Evolutionary conservation across 1,140 invertebrate species (phyloP), one percentile per base, ranked within the genome.

Genomic region (Lineus longissimus): DNA sequence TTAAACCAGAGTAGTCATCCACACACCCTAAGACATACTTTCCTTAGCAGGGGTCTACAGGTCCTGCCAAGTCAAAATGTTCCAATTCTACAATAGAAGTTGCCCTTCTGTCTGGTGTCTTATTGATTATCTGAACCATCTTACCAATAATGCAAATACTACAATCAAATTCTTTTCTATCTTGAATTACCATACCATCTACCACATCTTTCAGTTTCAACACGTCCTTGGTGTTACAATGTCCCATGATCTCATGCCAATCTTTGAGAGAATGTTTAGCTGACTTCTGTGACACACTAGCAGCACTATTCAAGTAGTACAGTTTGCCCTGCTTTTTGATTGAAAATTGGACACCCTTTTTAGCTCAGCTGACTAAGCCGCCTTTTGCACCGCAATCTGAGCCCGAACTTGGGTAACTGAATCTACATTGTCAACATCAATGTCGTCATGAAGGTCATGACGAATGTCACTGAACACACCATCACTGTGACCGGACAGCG

Each of bases 1-100:
- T 31, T n/a, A 45, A 19, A n/a, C 43, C 22, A 31, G 66, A 64
- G 45, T 33, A 67, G 45, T 61, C 36, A 61, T 67, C 66, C 17
- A 56, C 51, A 61, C 27, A 67, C 17, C 23, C 23, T 1, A 65
- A n/a, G n/a, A 29, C 13, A 65, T 67, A 64, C 36, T 54, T 60
- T 65, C 55, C 17, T 17, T 64, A 45, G 43, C 30, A 54, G 43
- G 66, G 47, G 22, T 31, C 15, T 55, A 67, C 19, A 22, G 60
- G 47, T 23, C 62, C 47, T 36, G 51, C 61, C 19, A 66, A 25
- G 30, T 66, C 65, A 64, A 23, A 56, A 51, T 59, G 62, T 13
- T 29, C 56, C 41, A 66, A 31, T 2, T 66, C 40, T 11, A 66
- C 27, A 15, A 55, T 51, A 1, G 2, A 29, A 19, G 22, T 47